These are phyloP conservation scores for Enteromius mattozi DNA, from an alignment of 2,797 vertebrate species.

Conservation along the genomic window DNA sequence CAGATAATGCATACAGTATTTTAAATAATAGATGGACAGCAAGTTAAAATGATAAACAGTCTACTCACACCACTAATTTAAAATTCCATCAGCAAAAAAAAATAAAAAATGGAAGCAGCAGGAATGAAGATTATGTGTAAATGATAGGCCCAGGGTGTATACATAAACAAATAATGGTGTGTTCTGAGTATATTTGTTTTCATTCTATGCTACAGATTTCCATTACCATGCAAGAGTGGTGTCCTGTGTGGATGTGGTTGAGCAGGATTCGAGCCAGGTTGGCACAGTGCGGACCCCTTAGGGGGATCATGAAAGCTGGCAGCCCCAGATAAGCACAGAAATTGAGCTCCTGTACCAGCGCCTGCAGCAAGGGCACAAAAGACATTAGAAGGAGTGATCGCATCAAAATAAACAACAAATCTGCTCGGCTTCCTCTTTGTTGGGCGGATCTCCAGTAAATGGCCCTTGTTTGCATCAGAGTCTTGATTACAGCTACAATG, in stretches of 20 bases:
- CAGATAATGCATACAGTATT: not conserved
- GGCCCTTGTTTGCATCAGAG: not conserved
- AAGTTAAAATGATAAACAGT: conserved; percentile 14
- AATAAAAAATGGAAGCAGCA: not conserved
- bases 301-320: conserved; percentile 88
- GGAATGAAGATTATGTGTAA: conserved; percentile 22
- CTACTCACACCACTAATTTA: conserved; percentile 18
- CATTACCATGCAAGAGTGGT: conserved; percentile 90
- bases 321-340: conserved; percentile 92
- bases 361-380: conserved; percentile 70
- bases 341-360: conserved; percentile 89
- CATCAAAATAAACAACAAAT: conserved; percentile 34
- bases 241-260: conserved; percentile 91
- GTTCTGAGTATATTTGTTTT: conserved; percentile 35
- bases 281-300: conserved; percentile 83
- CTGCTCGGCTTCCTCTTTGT: conserved; percentile 12
- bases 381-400: conserved; percentile 23
- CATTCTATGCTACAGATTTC: conserved; percentile 14
- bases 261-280: conserved; percentile 89
- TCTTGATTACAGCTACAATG: conserved; percentile 27
- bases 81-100: not conserved
- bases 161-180: conserved; percentile 23
- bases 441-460: conserved; percentile 30
- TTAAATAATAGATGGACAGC: not conserved
- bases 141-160: conserved; percentile 28